Evolutionary conservation across 2,797 vertebrate genomes (phyloP).

Genomic region (Onychomys arenicola): DNA sequence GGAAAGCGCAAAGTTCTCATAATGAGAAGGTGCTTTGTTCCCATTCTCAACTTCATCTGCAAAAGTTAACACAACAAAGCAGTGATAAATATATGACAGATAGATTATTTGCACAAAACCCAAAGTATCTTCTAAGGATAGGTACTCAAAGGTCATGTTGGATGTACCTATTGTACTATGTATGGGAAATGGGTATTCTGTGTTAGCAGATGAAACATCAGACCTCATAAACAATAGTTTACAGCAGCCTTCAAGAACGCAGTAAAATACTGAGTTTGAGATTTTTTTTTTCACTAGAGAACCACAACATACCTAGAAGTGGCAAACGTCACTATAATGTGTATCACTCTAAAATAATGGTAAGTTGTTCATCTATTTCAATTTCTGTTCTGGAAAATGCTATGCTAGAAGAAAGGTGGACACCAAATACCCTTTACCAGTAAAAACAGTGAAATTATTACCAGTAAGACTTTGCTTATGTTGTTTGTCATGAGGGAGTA

Average conservation of each 20-base stretch:
- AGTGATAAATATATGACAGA: neutral
- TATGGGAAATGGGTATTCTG: neutral
- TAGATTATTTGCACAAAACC: neutral
- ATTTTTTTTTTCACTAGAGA: neutral
- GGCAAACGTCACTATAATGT: neutral
- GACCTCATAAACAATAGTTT: neutral
- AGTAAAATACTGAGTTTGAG: neutral
- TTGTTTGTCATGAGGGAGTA: neutral
- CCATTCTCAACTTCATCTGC: neutral
- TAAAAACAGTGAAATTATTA: neutral
- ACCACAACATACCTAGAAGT: neutral
- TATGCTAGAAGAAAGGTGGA: neutral
- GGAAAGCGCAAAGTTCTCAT: neutral
- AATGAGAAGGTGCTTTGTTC: neutral
- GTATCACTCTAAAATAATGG: neutral
- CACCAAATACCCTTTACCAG: neutral
- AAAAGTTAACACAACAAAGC: neutral
- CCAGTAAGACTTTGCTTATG: neutral
- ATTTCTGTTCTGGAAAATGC: neutral
- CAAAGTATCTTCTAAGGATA: neutral
- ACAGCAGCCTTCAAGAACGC: neutral
- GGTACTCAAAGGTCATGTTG: neutral
- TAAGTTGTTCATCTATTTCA: neutral
- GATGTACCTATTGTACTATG: neutral
- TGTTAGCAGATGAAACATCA: neutral